A percentile compares a stretch with the other conserved stretches of the same genome.
These are phyloP conservation scores for Peromyscus nudipes DNA, from an alignment of 2,797 vertebrate genomes.

Conservation along the genomic window DNA sequence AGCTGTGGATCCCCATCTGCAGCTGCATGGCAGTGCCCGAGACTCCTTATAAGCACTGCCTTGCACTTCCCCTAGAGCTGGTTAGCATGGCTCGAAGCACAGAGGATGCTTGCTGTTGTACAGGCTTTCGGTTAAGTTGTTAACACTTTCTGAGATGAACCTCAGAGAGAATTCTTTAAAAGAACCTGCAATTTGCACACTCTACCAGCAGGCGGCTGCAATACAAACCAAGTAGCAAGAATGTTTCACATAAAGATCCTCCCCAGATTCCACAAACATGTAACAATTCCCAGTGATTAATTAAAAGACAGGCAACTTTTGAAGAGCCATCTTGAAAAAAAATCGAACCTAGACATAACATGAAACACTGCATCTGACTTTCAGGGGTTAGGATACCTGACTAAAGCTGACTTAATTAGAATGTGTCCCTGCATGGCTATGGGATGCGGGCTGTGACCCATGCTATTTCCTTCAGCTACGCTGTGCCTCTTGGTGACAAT, in stretches of 20 bases:
- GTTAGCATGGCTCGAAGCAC: not conserved
- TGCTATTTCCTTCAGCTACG: not conserved
- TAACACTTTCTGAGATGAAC: not conserved
- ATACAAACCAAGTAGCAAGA: not conserved
- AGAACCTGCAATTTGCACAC: conserved; percentile 50
- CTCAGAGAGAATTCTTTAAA: not conserved
- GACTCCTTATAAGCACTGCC: not conserved
- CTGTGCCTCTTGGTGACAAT: not conserved
- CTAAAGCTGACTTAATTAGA: too few relatives aligned
- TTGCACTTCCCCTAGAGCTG: not conserved
- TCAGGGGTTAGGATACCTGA: not conserved
- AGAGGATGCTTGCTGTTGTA: not conserved
- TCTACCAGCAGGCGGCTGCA: not conserved
- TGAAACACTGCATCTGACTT: not conserved
- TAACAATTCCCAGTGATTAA: not conserved
- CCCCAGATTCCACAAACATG: not conserved
- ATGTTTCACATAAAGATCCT: rapidly evolving
- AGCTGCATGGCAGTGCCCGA: not conserved
- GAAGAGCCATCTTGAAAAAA: not conserved
- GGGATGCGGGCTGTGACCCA: not conserved
- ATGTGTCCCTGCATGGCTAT: not conserved
- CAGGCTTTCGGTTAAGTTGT: not conserved
- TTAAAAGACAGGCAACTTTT: not conserved
- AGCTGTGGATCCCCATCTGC: not conserved
- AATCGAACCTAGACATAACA: not conserved